Evolutionary conservation across 2,797 vertebrate species (phyloP).

Genomic region (Trachurus trachurus): DNA sequence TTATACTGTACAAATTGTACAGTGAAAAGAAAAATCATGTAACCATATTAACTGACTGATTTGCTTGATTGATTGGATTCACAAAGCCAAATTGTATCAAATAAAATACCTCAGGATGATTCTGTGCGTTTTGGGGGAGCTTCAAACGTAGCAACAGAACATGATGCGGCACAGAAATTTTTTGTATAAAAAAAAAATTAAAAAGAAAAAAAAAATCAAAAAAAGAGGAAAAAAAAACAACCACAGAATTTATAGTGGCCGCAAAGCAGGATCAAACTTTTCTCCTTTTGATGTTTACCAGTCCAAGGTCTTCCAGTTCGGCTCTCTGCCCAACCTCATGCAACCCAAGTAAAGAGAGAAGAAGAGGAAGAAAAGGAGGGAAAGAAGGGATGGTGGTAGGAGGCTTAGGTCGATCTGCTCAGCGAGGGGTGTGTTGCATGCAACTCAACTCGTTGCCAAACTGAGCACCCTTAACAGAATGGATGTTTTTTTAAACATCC

Average conservation of each 20-base stretch:
- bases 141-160: slow-evolving; percentile 67
- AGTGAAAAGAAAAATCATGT: slow-evolving; percentile 52
- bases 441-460: slow-evolving; percentile 33
- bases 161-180: slow-evolving; percentile 61
- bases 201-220: background rate
- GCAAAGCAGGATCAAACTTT: slow-evolving; percentile 64
- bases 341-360: slow-evolving; percentile 68
- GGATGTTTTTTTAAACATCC: slow-evolving; percentile 45
- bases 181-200: slow-evolving; percentile 59
- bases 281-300: slow-evolving; percentile 80
- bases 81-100: slow-evolving; percentile 84
- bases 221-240: slow-evolving; percentile 18
- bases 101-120: slow-evolving; percentile 88
- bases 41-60: slow-evolving; percentile 67
- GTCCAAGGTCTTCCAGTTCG: slow-evolving; percentile 86
- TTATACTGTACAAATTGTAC: slow-evolving; percentile 65
- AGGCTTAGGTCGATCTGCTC: slow-evolving; percentile 43
- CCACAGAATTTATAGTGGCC: slow-evolving; percentile 47
- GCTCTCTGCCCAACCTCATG: slow-evolving; percentile 68
- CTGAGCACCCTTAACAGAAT: slow-evolving; percentile 48
- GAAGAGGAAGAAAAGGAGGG: slow-evolving; percentile 41
- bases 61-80: slow-evolving; percentile 79
- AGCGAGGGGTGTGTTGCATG: slow-evolving; percentile 34
- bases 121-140: slow-evolving; percentile 76
- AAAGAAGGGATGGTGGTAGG: slow-evolving; percentile 33